phyloP scores from a whole-genome alignment of 53 echinoderm and acorn worm genomes.

The Henricia sp. region DNA sequence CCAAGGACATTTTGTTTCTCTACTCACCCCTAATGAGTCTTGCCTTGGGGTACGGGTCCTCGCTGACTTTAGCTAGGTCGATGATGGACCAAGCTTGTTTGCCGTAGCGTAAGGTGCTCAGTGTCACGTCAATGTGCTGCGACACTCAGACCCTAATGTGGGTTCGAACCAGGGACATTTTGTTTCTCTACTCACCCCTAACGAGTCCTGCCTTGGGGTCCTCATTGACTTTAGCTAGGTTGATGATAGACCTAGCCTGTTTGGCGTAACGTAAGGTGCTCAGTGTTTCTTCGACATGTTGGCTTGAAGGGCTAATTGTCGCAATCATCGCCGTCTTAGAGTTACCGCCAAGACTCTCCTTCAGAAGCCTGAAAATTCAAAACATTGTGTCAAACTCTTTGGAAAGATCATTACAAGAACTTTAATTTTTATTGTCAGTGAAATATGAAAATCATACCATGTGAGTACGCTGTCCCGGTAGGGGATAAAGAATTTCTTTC shows the following conservation, averaged over 20 bases:
- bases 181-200: no score
- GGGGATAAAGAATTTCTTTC: slow-evolving; percentile 95
- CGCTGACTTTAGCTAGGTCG: no score
- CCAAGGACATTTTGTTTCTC: no score
- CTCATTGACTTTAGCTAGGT: slow-evolving; percentile 95
- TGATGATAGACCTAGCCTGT: slow-evolving; percentile 96
- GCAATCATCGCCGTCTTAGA: slow-evolving; percentile 99
- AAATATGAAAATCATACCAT: slow-evolving; percentile 68
- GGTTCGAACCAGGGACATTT: no score
- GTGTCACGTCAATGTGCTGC: no score
- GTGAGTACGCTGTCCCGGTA: slow-evolving; percentile 98
- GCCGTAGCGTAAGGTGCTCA: no score
- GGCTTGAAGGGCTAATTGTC: slow-evolving; percentile 91
- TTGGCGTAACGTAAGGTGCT: slow-evolving; percentile 98
- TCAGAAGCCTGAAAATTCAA: slow-evolving; percentile 73
- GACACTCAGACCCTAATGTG: no score
- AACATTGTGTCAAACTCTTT: background rate
- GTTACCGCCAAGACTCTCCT: slow-evolving; percentile 95
- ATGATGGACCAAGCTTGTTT: no score
- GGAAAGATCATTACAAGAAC: background rate
- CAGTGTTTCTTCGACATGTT: slow-evolving; percentile 90
- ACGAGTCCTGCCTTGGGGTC: no score
- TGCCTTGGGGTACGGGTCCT: no score
- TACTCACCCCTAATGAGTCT: no score
- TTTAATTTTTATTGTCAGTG: background rate